phyloP scores from a whole-genome alignment of 2,113 vertebrate genomes.

The Morphnarchus princeps region DNA sequence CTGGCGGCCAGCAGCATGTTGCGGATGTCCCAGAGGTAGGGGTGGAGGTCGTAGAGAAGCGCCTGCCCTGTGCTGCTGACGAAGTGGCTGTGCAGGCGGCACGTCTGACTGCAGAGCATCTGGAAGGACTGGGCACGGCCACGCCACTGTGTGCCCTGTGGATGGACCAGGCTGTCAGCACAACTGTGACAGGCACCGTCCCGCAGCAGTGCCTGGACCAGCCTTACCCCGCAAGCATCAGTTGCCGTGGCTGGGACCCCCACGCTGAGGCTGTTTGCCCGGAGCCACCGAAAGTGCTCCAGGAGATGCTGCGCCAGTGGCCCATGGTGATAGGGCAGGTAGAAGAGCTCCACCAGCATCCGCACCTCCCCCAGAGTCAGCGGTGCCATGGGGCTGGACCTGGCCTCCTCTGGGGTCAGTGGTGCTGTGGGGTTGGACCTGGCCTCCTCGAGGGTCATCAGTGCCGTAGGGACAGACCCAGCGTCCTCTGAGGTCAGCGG shows the following conservation, averaged over 20 bases:
- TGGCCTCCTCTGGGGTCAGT: neutral
- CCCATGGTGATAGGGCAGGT: conserved; percentile 75
- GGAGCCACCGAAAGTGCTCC: conserved; percentile 82
- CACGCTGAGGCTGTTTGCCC: conserved; percentile 49
- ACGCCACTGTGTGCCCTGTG: conserved; percentile 67
- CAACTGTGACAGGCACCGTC: accelerated
- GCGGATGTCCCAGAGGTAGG: conserved; percentile 86
- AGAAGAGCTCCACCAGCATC: conserved; percentile 83
- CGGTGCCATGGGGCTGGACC: neutral
- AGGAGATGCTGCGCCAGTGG: conserved; percentile 76
- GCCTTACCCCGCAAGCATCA: neutral
- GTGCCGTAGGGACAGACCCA: accelerated
- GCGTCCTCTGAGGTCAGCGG: neutral
- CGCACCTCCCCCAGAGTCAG: conserved; percentile 75
- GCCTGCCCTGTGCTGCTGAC: conserved; percentile 74
- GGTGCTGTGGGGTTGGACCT: neutral
- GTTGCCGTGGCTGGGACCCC: neutral
- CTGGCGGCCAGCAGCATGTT: conserved; percentile 80
- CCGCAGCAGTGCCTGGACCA: accelerated
- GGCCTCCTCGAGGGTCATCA: neutral
- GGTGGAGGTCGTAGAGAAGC: conserved; percentile 85
- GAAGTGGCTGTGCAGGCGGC: conserved; percentile 77
- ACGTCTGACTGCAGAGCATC: conserved; percentile 71
- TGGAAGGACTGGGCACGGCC: conserved; percentile 71
- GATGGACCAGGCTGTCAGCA: accelerated